phyloP scores from a whole-genome alignment of 2,113 vertebrate genomes.

The Blennius ocellaris region DNA sequence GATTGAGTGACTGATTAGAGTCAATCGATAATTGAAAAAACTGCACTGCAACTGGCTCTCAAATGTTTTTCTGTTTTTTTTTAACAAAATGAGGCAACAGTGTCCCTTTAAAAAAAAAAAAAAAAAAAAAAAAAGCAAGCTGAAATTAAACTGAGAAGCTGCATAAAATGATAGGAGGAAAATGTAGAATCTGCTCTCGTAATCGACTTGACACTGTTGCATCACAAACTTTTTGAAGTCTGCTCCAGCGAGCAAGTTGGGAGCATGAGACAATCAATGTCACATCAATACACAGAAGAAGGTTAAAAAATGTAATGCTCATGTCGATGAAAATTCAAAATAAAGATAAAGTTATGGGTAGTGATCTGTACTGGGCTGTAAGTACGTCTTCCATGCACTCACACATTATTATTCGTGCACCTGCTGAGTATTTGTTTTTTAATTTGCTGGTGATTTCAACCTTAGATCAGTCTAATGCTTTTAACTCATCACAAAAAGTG shows the following conservation, averaged over 20 bases:
- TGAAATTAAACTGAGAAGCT: background rate
- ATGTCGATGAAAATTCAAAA: background rate
- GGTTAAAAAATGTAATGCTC: background rate
- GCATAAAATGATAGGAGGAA: slow-evolving; percentile 4
- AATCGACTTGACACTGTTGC: slow-evolving; percentile 31
- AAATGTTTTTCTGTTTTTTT: background rate
- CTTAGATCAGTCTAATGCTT: background rate
- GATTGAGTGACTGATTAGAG: too few species aligned
- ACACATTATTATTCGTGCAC: too few species aligned
- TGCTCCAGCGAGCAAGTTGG: background rate
- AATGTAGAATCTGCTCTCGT: slow-evolving; percentile 9
- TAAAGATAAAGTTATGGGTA: background rate
- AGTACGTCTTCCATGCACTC: background rate
- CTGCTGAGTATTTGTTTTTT: too few species aligned
- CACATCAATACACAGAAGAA: background rate
- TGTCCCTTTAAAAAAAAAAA: too few species aligned
- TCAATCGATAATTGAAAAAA: background rate
- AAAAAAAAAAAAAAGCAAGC: too few species aligned
- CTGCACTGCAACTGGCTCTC: background rate
- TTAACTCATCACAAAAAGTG: slow-evolving; percentile 34
- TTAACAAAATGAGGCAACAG: too few species aligned
- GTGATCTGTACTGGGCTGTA: background rate
- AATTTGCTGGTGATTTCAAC: slow-evolving; percentile 3
- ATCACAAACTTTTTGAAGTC: slow-evolving; percentile 26
- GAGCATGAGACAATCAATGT: background rate